These are phyloP conservation scores for Deroplatys truncata DNA, from an alignment of 2,888 invertebrate species.

Conservation along the genomic window DNA sequence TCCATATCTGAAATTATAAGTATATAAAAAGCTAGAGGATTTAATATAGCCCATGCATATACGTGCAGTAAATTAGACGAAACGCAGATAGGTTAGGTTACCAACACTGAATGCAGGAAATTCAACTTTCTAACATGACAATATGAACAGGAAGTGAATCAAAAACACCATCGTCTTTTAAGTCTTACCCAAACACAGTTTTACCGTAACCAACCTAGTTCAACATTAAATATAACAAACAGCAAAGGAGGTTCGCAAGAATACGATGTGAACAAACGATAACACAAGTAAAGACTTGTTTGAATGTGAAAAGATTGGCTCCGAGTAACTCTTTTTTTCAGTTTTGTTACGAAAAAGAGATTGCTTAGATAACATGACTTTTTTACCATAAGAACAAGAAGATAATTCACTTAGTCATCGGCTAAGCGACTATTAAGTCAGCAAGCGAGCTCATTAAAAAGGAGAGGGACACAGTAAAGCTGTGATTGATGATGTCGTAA, in stretches of 20 bases:
- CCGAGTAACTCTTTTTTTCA: background rate
- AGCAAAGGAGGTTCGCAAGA: background rate
- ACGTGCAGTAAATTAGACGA: no score
- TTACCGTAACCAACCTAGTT: no score
- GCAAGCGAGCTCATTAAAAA: conserved; percentile 21
- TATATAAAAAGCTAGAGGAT: no score
- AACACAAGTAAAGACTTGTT: background rate
- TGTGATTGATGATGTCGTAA: conserved; percentile 7
- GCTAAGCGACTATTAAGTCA: conserved; percentile 24
- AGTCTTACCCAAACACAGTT: no score
- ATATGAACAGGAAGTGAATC: no score
- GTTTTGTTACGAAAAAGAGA: background rate
- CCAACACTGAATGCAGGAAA: no score
- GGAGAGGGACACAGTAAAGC: background rate
- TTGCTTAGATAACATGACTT: background rate
- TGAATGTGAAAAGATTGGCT: background rate
- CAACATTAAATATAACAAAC: no score
- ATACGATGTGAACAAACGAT: background rate
- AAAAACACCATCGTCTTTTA: no score
- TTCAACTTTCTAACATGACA: no score
- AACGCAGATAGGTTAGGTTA: no score
- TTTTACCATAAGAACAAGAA: background rate
- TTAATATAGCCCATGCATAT: no score
- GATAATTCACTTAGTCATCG: conserved; percentile 29
- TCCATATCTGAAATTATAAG: no score